These are phyloP conservation scores for Perca schrenkii DNA, from an alignment of 2,113 vertebrate species.

Conservation along the genomic window DNA sequence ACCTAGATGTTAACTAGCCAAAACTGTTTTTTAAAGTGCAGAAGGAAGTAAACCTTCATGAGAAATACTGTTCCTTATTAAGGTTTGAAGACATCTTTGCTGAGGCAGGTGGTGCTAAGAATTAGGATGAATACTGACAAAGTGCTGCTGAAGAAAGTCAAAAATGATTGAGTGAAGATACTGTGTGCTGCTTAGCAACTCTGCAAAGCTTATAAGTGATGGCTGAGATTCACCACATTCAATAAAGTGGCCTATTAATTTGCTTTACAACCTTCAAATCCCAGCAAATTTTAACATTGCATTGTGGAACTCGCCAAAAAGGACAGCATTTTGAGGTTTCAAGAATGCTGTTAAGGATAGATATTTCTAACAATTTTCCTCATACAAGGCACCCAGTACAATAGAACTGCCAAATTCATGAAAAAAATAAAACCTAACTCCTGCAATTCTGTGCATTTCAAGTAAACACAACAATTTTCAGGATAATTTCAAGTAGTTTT, in stretches of 20 bases:
- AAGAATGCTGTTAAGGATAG: not conserved
- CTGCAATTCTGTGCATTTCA: constrained; percentile 3
- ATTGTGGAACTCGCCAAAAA: not conserved
- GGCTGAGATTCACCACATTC: not conserved
- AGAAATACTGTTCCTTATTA: constrained; percentile 4
- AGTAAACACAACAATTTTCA: constrained; percentile 28
- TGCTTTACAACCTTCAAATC: not conserved
- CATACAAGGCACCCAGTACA: constrained; percentile 36
- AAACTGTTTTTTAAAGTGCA: constrained; percentile 65
- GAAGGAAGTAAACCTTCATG: constrained; percentile 28
- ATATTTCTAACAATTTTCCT: not conserved
- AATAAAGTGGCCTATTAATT: not conserved
- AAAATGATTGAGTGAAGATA: not conserved
- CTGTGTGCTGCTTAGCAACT: not conserved
- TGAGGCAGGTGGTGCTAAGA: not conserved
- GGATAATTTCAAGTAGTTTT: constrained; percentile 1
- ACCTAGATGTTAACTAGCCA: not conserved
- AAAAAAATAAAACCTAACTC: not conserved
- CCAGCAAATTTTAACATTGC: not conserved
- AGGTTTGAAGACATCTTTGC: not conserved
- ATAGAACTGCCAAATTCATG: not conserved
- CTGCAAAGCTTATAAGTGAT: not conserved
- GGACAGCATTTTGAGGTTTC: not conserved
- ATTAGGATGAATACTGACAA: not conserved
- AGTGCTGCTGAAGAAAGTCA: not conserved